phyloP scores from a whole-genome alignment of 2,888 invertebrate genomes.

The Brachyopa scutellaris region DNA sequence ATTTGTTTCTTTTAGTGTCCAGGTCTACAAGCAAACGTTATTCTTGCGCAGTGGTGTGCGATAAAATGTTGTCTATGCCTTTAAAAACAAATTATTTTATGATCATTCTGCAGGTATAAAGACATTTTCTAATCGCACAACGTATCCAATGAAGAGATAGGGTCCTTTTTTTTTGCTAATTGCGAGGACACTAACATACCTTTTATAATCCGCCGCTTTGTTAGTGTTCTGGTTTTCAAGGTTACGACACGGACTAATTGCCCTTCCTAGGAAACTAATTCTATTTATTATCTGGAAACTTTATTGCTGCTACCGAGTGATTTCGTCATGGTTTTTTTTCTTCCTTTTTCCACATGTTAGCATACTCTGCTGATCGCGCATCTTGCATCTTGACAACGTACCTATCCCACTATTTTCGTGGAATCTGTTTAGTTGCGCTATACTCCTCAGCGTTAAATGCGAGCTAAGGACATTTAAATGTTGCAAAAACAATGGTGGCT shows the following conservation, averaged over 20 bases:
- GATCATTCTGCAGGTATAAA: background rate
- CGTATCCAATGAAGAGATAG: background rate
- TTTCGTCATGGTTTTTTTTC: slow-evolving; percentile 14
- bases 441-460: background rate
- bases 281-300: background rate
- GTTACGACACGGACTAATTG: too few species aligned
- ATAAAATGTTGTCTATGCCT: background rate
- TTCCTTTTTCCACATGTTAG: slow-evolving; percentile 25
- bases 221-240: background rate
- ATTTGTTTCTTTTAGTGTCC: too few species aligned
- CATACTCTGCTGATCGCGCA: slow-evolving; percentile 19
- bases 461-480: slow-evolving; percentile 26
- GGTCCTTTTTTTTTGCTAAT: background rate
- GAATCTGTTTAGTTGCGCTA: slow-evolving; percentile 23
- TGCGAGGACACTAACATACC: background rate
- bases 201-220: background rate
- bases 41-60: background rate
- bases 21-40: too few species aligned
- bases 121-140: background rate
- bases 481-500: slow-evolving; percentile 3
- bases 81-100: background rate
- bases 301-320: slow-evolving; percentile 1
- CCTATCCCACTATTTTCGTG: slow-evolving; percentile 1
- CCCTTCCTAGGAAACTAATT: slow-evolving; percentile 9
- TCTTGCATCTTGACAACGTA: slow-evolving; percentile 9